Evolutionary conservation across 2,797 vertebrate species (phyloP).

Genomic region (Fratercula arctica): DNA sequence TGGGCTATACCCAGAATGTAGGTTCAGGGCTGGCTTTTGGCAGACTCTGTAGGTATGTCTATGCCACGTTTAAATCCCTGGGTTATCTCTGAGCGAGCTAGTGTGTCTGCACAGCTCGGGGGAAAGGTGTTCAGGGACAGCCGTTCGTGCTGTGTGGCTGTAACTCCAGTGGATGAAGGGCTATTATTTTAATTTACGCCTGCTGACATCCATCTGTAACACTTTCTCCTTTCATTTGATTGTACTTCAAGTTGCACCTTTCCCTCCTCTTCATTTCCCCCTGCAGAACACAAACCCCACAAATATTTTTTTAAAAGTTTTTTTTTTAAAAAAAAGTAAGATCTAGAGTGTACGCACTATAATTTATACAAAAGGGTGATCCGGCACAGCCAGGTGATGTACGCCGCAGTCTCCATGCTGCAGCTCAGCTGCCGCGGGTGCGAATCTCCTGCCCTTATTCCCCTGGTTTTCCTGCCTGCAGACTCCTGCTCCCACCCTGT

Average conservation of each 20-base stretch:
- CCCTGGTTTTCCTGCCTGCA: neutral
- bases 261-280: neutral
- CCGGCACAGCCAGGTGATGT: neutral
- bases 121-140: neutral
- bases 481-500: neutral
- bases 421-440: neutral
- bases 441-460: neutral
- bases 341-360: rapidly evolving
- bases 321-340: neutral
- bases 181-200: neutral
- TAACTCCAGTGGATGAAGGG: neutral
- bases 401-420: rapidly evolving
- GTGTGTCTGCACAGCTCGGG: neutral
- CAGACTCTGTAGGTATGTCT: neutral
- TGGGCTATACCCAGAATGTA: neutral
- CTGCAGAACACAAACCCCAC: neutral
- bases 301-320: neutral
- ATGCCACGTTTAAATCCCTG: neutral
- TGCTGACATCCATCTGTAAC: neutral
- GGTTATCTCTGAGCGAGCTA: neutral
- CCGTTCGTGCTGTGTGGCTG: rapidly evolving
- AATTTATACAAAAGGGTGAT: neutral
- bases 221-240: neutral
- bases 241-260: neutral
- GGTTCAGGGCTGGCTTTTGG: neutral